Evolutionary conservation across 1,140 invertebrate species (phyloP).

Genomic region (Platorchestia sp.): DNA sequence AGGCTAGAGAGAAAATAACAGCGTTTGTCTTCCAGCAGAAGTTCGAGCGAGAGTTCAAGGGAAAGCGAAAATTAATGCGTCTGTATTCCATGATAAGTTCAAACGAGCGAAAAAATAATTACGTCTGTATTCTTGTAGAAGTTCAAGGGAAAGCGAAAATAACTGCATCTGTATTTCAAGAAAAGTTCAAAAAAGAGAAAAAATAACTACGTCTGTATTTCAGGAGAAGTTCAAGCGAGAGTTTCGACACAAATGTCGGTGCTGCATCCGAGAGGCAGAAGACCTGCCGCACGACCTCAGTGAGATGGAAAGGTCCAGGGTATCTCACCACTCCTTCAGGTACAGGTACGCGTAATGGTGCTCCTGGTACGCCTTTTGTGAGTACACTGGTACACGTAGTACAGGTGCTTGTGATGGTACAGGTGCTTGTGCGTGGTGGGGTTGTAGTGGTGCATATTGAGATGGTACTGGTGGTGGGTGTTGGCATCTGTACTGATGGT

Average conservation of each 20-base stretch:
- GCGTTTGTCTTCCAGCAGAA: conserved; percentile 17
- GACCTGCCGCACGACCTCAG: conserved; percentile 36
- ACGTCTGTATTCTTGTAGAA: no score
- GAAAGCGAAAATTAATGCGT: no score
- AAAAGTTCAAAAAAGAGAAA: not conserved
- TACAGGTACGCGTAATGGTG: not conserved
- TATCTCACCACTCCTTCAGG: conserved; percentile 28
- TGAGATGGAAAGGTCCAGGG: conserved; percentile 22
- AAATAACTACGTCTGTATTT: not conserved
- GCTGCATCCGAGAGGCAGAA: conserved; percentile 8
- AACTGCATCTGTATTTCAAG: no score
- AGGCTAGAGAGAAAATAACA: not conserved
- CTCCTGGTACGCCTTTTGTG: not conserved
- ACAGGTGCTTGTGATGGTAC: not conserved
- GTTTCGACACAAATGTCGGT: conserved; percentile 49
- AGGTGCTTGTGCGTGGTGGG: not conserved
- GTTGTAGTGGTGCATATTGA: not conserved
- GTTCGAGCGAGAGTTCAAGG: conserved; percentile 55
- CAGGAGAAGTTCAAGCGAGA: conserved; percentile 57
- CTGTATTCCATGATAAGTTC: no score
- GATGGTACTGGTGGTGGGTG: not conserved
- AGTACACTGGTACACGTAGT: not conserved
- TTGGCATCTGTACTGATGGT: no score
- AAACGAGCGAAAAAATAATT: no score
- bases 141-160: no score